Conservation (phyloP, 2,888 invertebrate species). For the Mesorhabditis belari region DNA sequence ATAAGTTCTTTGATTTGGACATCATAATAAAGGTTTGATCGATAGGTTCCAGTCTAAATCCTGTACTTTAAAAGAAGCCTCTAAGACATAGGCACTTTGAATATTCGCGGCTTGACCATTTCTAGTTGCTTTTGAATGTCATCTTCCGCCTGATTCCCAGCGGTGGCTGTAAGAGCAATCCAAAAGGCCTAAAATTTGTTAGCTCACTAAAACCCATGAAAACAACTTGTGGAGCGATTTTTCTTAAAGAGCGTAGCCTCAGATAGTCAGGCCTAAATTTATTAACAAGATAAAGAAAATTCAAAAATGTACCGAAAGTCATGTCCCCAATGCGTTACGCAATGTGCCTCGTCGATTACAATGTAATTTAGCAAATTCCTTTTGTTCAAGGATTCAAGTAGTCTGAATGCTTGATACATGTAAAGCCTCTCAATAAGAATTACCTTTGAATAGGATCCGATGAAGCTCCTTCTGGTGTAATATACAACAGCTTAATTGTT, state of each 20-base stretch:
- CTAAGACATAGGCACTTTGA: no score
- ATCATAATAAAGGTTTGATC: slow-evolving; percentile 88
- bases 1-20: slow-evolving; percentile 79
- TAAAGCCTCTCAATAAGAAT: no score
- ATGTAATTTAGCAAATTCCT: slow-evolving; percentile 77
- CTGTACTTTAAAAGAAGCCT: no score
- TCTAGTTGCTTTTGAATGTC: slow-evolving; percentile 74
- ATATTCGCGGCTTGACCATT: slow-evolving; percentile 61
- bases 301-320: slow-evolving; percentile 66
- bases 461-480: slow-evolving; percentile 92
- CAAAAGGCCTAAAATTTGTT: slow-evolving; percentile 27
- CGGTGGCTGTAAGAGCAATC: slow-evolving; percentile 86
- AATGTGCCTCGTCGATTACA: slow-evolving; percentile 94
- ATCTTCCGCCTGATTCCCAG: slow-evolving; percentile 70
- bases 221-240: slow-evolving; percentile 63
- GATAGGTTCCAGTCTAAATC: slow-evolving; percentile 70
- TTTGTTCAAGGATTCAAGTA: slow-evolving; percentile 7
- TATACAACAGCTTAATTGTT: slow-evolving; percentile 76
- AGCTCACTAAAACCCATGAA: not conserved
- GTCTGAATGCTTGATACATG: slow-evolving; percentile 4
- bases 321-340: slow-evolving; percentile 97
- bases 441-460: slow-evolving; percentile 59
- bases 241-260: slow-evolving; percentile 70
- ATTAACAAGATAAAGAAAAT: no score
- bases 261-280: no score